A percentile compares a stretch with the other conserved stretches of the same genome.
These are phyloP conservation scores for Drosophila gaucha DNA, from an alignment of 2,888 invertebrate genomes.

Conservation along the genomic window DNA sequence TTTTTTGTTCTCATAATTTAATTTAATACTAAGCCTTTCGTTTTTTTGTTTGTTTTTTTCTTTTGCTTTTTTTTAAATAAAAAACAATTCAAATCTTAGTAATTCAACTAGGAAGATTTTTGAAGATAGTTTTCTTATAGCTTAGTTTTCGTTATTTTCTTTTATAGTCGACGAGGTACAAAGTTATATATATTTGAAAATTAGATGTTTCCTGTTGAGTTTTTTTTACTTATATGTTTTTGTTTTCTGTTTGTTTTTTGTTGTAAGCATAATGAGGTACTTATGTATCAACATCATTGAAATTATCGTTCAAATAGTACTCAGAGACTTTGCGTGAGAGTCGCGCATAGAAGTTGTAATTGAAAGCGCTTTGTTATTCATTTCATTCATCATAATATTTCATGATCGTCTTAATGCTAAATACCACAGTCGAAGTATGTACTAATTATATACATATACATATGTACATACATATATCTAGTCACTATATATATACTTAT, in stretches of 20 bases:
- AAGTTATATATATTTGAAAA: slow-evolving; percentile 71
- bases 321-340: slow-evolving; percentile 48
- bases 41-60: slow-evolving; percentile 17
- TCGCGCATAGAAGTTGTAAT: slow-evolving; percentile 41
- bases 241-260: slow-evolving; percentile 14
- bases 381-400: slow-evolving; percentile 27
- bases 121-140: slow-evolving; percentile 47
- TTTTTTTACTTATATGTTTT: slow-evolving; percentile 5
- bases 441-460: slow-evolving; percentile 65
- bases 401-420: slow-evolving; percentile 83
- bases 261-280: slow-evolving; percentile 77
- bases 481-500: slow-evolving; percentile 47
- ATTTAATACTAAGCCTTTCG: no score
- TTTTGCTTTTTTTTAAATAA: slow-evolving; percentile 47
- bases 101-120: slow-evolving; percentile 72
- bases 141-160: slow-evolving; percentile 32
- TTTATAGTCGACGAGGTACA: slow-evolving; percentile 78
- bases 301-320: slow-evolving; percentile 51
- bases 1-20: slow-evolving; percentile 15
- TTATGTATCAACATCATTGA: slow-evolving; percentile 76
- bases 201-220: slow-evolving; percentile 57
- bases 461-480: slow-evolving; percentile 39
- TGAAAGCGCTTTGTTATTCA: slow-evolving; percentile 35
- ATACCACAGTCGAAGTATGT: slow-evolving; percentile 85
- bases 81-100: slow-evolving; percentile 57